Base-by-base conservation (phyloP, 2,113 vertebrate genomes). In the Oreotrochilus melanogaster region DNA sequence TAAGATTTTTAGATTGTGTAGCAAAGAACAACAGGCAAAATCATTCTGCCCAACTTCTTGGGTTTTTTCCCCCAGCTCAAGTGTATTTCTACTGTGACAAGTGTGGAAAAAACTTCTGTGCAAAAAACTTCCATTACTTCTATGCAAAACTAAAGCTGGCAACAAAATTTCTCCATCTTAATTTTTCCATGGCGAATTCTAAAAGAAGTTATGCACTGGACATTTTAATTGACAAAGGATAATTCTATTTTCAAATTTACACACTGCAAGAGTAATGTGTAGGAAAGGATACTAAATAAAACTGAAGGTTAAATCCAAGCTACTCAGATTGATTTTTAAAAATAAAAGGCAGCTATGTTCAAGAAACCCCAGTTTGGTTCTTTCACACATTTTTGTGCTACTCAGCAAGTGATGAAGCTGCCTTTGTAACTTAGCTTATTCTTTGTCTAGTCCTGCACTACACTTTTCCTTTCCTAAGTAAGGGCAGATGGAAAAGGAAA, bases 401-500 rank as follows among this genome's bases (percentile, higher is more conserved):
- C 16, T 66, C 31, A 30, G 62, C 30, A 66, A n/a, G 65, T 39
- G 50, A 39, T 13, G 51, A 69, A 35, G 30, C 22, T 58, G 65
- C 54, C 54, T 23, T 31, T 1, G 42, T 1, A 10, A 58, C 17
- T 47, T 48, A 30, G 10, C n/a, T 71, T 51, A 53, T 61, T 64
- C 54, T 54, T 24, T 25, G 10, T 61, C 33, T 22, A 83, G 39
- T 37, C 28, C 25, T 22, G 42, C 4, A 2, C 31, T 64, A 71
- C 22, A 33, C 11, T 17, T 61, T 70, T 17, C 25, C 23, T 66
- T 88, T 70, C 14, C 0, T 23, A 85, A 69, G 22, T 30, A 54
- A 60, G 15, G 51, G 33, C 19, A 86, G n/a, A 93, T 84, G 93
- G 97, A 96, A 97, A 71, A 97, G 97, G 97, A 98, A 97, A 96